Evolutionary conservation across 2,888 invertebrate genomes (phyloP).

Genomic region (Diaphora mendica): DNA sequence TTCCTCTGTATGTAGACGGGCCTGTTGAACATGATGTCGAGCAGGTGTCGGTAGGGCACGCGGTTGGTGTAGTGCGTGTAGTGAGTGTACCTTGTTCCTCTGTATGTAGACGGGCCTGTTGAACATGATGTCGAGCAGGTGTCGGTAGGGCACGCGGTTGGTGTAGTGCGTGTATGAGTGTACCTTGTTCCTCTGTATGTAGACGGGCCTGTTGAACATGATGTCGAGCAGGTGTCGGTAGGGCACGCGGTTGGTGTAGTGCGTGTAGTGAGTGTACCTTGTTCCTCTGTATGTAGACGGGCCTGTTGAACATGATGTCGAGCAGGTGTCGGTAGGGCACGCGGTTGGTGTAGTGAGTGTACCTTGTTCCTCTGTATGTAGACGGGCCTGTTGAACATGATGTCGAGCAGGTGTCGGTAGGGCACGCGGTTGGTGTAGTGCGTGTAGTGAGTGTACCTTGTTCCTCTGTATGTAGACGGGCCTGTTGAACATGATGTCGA

Average conservation of each 20-base stretch:
- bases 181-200: constrained; percentile 91
- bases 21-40: constrained; percentile 91
- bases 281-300: constrained; percentile 91
- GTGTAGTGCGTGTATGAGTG: constrained; percentile 90
- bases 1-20: too few species aligned
- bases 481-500: constrained; percentile 93
- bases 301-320: constrained; percentile 93
- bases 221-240: constrained; percentile 92
- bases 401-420: constrained; percentile 93
- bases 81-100: constrained; percentile 88
- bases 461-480: constrained; percentile 88
- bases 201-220: constrained; percentile 92
- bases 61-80: constrained; percentile 93
- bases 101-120: constrained; percentile 93
- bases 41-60: constrained; percentile 90
- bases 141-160: constrained; percentile 90
- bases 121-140: constrained; percentile 92
- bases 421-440: constrained; percentile 82
- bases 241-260: constrained; percentile 86
- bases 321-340: constrained; percentile 91
- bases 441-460: constrained; percentile 78
- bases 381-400: constrained; percentile 92
- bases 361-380: constrained; percentile 92
- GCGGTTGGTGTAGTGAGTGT: constrained; percentile 92
- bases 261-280: constrained; percentile 77